Percentiles rank a stretch among this genome's conserved stretches.
These are phyloP conservation scores for Pherbina coryleti DNA, from an alignment of 2,888 invertebrate species.

Conservation along the genomic window DNA sequence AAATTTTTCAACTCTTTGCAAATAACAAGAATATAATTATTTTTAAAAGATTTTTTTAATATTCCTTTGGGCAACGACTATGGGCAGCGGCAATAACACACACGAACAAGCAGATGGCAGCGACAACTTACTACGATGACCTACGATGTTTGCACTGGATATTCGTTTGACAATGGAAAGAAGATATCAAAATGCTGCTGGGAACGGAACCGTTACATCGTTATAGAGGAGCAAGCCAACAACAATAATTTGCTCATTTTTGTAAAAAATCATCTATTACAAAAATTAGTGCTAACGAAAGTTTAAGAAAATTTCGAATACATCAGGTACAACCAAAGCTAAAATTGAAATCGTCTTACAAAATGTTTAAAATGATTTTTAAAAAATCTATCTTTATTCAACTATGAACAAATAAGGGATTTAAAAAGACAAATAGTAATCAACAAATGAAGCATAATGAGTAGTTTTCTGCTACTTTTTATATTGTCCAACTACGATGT, in stretches of 20 bases:
- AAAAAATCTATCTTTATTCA: no score
- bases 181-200: not conserved
- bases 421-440: no score
- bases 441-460: no score
- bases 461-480: no score
- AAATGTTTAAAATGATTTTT: no score
- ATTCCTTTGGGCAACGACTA: not conserved
- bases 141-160: not conserved
- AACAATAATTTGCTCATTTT: not conserved
- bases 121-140: not conserved
- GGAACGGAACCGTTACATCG: constrained; percentile 31
- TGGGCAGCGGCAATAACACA: not conserved
- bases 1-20: not conserved
- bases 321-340: not conserved
- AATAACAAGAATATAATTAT: no score
- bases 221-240: not conserved
- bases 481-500: no score
- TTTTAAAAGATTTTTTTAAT: not conserved
- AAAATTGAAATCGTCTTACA: no score
- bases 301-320: not conserved
- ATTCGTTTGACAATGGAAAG: not conserved
- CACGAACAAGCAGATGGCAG: no score
- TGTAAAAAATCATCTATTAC: no score
- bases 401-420: no score
- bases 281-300: no score